Evolutionary conservation across 2,888 invertebrate species (phyloP), one percentile per base, ranked within the genome.

Genomic region (Chymomyza procnemis): DNA sequence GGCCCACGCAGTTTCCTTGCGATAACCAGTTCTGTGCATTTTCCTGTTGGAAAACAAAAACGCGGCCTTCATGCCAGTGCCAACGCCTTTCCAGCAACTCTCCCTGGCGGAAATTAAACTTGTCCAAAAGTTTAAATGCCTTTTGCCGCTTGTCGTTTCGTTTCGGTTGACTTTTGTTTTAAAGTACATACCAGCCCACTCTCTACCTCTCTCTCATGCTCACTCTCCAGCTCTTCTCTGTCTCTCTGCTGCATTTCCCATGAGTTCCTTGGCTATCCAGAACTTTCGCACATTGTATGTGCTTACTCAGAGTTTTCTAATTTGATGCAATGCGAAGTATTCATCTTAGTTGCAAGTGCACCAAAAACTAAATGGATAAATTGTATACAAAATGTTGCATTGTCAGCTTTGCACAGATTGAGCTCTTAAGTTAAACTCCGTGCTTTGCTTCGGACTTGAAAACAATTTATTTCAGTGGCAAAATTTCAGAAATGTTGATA

Each of bases 101-200:
- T 41, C 34, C 34, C 34, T 69, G 71, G 79, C 82, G 82, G 87
- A 81, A 81, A 81, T 81, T 86, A 87, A 81, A 81, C 87, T 81
- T 81, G 87, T 79, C 82, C 73, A 73, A 81, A 82, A 82, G 81
- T 87, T 82, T 81, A 82, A 82, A 82, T 87, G 54, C 54, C 54
- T 54, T 54, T 54, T 54, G 21, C 54, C 54, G 54, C 21, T 54
- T 50, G 16, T 50, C 50, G 50, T 80, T 84, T 74, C 75, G 73
- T 69, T 75, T 75, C 34, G 67, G 71, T 74, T 65, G 82, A 81
- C 85, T 81, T 81, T 86, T 81, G 85, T 79, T 84, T 75, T 69
- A 41, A 41, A 41, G 34, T 41, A 41, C 34, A 41, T 3, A 3
- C 12, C 4, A 26, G 8, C 26, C 26, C 26, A 4, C 34, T 34